Evolutionary conservation across 2,113 vertebrate genomes (phyloP), one percentile per base, ranked within the genome.

Genomic region (Melierax canorus): DNA sequence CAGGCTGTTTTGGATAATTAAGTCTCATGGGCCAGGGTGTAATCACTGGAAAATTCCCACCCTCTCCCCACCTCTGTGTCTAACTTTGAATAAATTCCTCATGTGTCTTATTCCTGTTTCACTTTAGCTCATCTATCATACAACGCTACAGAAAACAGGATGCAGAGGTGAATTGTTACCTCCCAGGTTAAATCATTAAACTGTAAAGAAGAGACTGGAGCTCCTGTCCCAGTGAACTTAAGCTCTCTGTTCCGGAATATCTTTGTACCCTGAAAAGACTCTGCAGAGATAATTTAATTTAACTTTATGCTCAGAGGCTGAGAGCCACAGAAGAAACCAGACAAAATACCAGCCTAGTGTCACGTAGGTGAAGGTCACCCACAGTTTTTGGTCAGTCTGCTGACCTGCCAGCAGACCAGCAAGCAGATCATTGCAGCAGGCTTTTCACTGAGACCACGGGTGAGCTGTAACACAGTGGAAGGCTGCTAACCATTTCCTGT

Each of bases 21-120:
- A 80, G 41, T 91, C 87, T 93, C 83, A 85, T 59, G 75, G 82
- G 90, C 60, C 63, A 94, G 76, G 72, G 69, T 50, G 74, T 84
- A 84, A 96, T 88, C 90, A 90, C 62, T 4, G 20, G 63, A 92
- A 96, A 93, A 89, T 78, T 95, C 81, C 88, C 50, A 72, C 43
- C 58, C 55, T 88, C 68, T 90, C 29, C 39, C 51, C 69, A 79
- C 15, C 48, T 87, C 63, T 71, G 2, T 55, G 24, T 53, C 36
- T 60, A 94, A 81, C 73, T 92, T 77, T 34, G 60, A 90, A 58
- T 68, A 75, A 39, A 78, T 64, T 79, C 62, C 58, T 93, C 66
- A 23, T 45, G 34, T 72, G 39, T 79, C 90, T 89, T 84, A 66
- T 74, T 92, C 62, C 72, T 83, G 41, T 90, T 93, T 93, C 85